phyloP scores from a whole-genome alignment of 1,140 invertebrate genomes.

The Microplitis mediator region DNA sequence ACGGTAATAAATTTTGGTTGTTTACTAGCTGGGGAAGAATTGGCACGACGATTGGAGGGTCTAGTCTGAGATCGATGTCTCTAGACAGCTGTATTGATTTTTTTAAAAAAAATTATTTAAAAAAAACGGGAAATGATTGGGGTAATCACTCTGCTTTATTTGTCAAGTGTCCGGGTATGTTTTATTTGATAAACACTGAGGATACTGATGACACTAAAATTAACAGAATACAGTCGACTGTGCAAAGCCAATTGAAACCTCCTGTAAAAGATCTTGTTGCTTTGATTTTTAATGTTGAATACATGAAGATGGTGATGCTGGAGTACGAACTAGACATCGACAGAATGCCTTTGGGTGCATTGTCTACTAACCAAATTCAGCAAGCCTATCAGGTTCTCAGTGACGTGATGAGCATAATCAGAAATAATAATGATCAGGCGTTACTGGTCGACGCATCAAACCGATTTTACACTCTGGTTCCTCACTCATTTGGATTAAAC shows the following conservation, averaged over 20 bases:
- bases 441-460: conserved; percentile 85
- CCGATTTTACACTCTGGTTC: conserved; percentile 92
- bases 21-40: conserved; percentile 95
- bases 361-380: conserved; percentile 90
- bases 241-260: conserved; percentile 73
- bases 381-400: conserved; percentile 82
- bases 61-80: conserved; percentile 72
- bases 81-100: conserved; percentile 67
- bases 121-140: conserved; percentile 89
- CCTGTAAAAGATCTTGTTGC: conserved; percentile 84
- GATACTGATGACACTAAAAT: conserved; percentile 66
- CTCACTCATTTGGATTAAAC: conserved; percentile 90
- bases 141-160: conserved; percentile 68
- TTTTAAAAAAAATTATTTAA: conserved; percentile 76
- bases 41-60: conserved; percentile 86
- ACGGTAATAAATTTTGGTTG: conserved; percentile 73
- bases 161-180: conserved; percentile 78
- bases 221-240: conserved; percentile 43
- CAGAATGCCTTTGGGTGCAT: conserved; percentile 97
- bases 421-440: conserved; percentile 57
- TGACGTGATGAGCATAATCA: conserved; percentile 75
- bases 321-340: conserved; percentile 97
- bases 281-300: conserved; percentile 89
- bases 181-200: conserved; percentile 91
- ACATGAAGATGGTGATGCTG: conserved; percentile 90